These are phyloP conservation scores for Mnemiopsis leidyi DNA, from an alignment of 37 sponge, comb jelly and placozoan genomes.

Conservation along the genomic window DNA sequence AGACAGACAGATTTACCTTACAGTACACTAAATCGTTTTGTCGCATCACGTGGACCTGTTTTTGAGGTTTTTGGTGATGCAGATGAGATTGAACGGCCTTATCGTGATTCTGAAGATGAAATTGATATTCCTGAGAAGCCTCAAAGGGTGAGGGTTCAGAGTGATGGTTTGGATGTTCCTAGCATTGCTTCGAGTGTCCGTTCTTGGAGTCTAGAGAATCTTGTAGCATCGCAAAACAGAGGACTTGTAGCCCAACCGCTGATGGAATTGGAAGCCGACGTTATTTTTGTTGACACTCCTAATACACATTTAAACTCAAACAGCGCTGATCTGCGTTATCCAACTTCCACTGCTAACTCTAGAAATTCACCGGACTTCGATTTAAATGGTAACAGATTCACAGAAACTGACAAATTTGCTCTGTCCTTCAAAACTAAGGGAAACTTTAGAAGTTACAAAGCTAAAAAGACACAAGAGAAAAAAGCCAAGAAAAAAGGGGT, in stretches of 20 bases:
- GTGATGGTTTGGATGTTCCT: neutral
- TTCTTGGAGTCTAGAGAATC: neutral
- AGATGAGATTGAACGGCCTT: neutral
- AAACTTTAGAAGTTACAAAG: neutral
- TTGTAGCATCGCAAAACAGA: neutral
- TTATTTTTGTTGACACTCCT: neutral
- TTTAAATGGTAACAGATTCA: neutral
- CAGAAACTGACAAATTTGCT: neutral
- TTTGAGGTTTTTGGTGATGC: neutral
- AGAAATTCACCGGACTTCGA: neutral
- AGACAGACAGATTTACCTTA: neutral
- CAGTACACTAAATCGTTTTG: neutral
- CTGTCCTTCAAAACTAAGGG: neutral
- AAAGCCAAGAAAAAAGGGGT: neutral
- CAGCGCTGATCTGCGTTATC: neutral
- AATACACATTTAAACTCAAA: no score
- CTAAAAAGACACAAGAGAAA: neutral
- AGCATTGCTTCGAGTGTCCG: neutral
- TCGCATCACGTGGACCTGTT: neutral
- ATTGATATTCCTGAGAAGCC: neutral
- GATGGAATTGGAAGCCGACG: neutral
- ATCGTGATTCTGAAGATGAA: neutral
- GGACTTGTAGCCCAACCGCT: neutral
- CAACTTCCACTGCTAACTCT: neutral
- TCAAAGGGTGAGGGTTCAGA: neutral